Evolutionary conservation across 2,888 invertebrate species (phyloP).

Genomic region (Chloromyia formosa): DNA sequence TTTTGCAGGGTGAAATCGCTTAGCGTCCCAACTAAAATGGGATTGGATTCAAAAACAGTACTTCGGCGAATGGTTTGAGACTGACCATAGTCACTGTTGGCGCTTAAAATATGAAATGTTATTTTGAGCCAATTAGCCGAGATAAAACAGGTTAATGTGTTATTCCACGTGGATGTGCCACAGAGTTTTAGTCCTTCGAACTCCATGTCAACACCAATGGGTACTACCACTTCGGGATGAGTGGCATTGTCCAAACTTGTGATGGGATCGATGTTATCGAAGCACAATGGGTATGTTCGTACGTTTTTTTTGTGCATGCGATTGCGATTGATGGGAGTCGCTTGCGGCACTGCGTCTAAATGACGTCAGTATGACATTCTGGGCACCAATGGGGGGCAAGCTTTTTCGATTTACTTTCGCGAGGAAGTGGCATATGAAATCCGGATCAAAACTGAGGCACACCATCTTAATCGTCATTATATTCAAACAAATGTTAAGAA

Average conservation of each 20-base stretch:
- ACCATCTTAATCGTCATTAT: too few relatives aligned
- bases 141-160: slow-evolving; percentile 64
- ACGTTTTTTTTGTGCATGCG: slow-evolving; percentile 93
- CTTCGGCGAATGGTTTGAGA: slow-evolving; percentile 98
- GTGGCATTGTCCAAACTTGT: too few relatives aligned
- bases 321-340: slow-evolving; percentile 96
- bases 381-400: slow-evolving; percentile 90
- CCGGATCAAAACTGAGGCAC: too few relatives aligned
- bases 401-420: slow-evolving; percentile 86
- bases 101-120: slow-evolving; percentile 33
- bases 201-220: too few relatives aligned
- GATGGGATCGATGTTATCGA: slow-evolving; percentile 94
- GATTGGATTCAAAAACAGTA: too few relatives aligned
- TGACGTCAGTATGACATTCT: slow-evolving; percentile 97
- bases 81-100: slow-evolving; percentile 89
- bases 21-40: too few relatives aligned
- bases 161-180: slow-evolving; percentile 99
- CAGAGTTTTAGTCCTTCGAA: slow-evolving; percentile 97
- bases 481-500: too few relatives aligned
- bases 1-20: too few relatives aligned
- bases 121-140: too few relatives aligned
- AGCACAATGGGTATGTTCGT: slow-evolving; percentile 79
- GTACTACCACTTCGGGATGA: too few relatives aligned
- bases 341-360: slow-evolving; percentile 98
- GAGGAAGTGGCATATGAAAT: slow-evolving; percentile 79